These are phyloP conservation scores for Pseudomyrmex cubaensis DNA, from an alignment of 1,140 invertebrate species.

Conservation along the genomic window DNA sequence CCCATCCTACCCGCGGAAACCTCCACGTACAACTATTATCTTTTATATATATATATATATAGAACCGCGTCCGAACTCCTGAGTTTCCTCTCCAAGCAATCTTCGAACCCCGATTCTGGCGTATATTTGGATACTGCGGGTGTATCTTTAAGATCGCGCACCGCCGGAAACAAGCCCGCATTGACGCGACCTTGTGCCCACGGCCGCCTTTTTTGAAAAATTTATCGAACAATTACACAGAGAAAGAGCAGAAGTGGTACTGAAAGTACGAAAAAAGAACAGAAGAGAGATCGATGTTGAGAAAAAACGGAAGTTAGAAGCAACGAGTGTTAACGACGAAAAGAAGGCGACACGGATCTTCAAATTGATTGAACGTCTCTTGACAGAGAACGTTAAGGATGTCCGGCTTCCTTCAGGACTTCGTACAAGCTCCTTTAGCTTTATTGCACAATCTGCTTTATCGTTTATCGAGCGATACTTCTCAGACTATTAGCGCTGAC, in stretches of 20 bases:
- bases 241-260: not conserved
- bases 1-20: slow-evolving; percentile 50
- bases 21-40: slow-evolving; percentile 73
- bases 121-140: slow-evolving; percentile 55
- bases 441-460: slow-evolving; percentile 8
- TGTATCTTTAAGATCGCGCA: slow-evolving; percentile 56
- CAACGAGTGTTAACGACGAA: slow-evolving; percentile 20
- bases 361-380: slow-evolving; percentile 54
- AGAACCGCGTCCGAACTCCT: slow-evolving; percentile 46
- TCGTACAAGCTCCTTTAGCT: not conserved
- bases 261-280: not conserved
- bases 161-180: slow-evolving; percentile 44
- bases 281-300: slow-evolving; percentile 7
- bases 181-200: slow-evolving; percentile 21
- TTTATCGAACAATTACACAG: slow-evolving; percentile 31
- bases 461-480: slow-evolving; percentile 20
- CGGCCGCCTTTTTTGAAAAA: slow-evolving; percentile 28
- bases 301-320: not conserved
- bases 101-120: not conserved
- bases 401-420: not conserved
- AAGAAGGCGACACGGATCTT: not conserved
- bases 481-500: not conserved
- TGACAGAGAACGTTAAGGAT: not conserved
- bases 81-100: slow-evolving; percentile 49
- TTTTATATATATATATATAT: slow-evolving; percentile 23